Base-by-base conservation (phyloP, 2,797 vertebrate genomes). In the Scomberomorus guttatus region DNA sequence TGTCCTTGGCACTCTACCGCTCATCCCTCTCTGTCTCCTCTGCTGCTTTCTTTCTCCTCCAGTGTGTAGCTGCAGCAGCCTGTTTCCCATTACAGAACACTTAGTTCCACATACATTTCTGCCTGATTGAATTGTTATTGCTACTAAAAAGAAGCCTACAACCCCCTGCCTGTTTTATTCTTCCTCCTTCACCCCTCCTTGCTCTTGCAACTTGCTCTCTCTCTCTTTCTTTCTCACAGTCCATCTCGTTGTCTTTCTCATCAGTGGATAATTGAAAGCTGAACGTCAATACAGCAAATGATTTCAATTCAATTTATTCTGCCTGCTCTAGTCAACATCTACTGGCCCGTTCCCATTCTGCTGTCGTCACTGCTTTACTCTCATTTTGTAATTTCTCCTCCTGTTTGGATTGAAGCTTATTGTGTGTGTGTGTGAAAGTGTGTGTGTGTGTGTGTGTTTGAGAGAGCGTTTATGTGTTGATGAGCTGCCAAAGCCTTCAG, bases 21-120 rank as follows among this genome's bases (percentile, higher is more conserved):
- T 58, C 25, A 50, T 76, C 63, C 22, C n/a, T 24, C 59, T 32
- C 22, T 56, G 42, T n/a, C 60, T 17, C 70, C 46, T 64, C 60
- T 51, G 50, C 57, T 46, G 37, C 39, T 0, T 32, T 62, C 74
- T 67, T 72, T 74, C 52, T 66, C 55, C 66, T 76, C 58, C 66
- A 32, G 4, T 80, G 60, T 82, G 67, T 69, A 79, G 66, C 83
- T 79, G 79, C 60, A 72, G 73, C 77, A 81, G 77, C 63, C 81
- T 78, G 61, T 87, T 93, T 93, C 88, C 85, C 87, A 93, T 92
- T 93, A 93, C 87, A 83, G 85, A 90, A 79, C 88, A 90, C 89
- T 95, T 94, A 92, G 88, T 92, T 94, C 87, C 82, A 89, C 89
- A 91, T 91, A 92, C 81, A 90, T 86, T 89, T 92, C 80, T 87